Base-by-base conservation (phyloP, 53 echinoderm and acorn worm genomes). In the Zoroaster sp. region DNA sequence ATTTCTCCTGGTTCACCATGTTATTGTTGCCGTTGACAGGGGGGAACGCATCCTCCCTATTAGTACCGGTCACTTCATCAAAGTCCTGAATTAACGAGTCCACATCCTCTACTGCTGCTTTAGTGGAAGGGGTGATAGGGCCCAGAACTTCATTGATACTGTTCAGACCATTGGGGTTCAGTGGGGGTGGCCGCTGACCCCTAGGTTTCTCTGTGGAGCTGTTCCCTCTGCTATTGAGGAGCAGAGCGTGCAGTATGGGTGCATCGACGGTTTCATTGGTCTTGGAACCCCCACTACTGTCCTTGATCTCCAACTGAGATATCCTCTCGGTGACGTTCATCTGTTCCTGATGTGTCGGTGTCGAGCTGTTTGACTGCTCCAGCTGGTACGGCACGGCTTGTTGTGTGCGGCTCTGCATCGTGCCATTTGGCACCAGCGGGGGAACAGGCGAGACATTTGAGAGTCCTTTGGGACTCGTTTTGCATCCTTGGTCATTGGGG, bases 301-400 rank as follows among this genome's bases (percentile, higher is more conserved):
- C 98, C 71, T 93, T 91, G 21, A 98, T 98, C 39, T 94, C 94
- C 42, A 98, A 86, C 75, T 93, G 94, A 17, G 98, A 98, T 65
- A 98, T 94, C 25, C 95, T 74, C 53, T 98, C 95, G n/a, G 98
- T 98, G 2, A 98, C 98, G 39, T 81, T 92, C 32, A 54, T 78
- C 69, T 85, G 85, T 71, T 54, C 20, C 40, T 38, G 40, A 18
- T n/a, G 1, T 21, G 17, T 12, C 12, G 53, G 71, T n/a, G 69
- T 25, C n/a, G 44, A 12, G 39, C 34, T 69, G 37, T 67, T 39
- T 28, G 66, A 11, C 44, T 76, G 49, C 40, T 37, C 40, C 35
- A 59, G 35, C 35, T 40, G 83, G n/a, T 66, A 28, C 25, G 63
- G 28, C 28, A 59, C 23, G n/a, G 34, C 14, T 25, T 69, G n/a